Evolutionary conservation across 2,888 invertebrate genomes (phyloP).

Genomic region (Cryptosula pallasiana): DNA sequence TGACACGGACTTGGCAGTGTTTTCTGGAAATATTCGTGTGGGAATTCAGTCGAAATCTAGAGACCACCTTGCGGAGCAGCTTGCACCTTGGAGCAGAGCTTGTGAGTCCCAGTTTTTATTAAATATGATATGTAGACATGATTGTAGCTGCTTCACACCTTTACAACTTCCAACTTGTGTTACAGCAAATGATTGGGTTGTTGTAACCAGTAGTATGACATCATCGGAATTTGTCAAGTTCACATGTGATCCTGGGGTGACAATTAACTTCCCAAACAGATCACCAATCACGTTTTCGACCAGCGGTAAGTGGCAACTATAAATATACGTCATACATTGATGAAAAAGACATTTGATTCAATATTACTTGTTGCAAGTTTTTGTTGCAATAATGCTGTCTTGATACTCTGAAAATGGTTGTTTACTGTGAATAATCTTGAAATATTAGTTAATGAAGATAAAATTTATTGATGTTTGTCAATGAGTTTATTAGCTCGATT

Average conservation of each 20-base stretch:
- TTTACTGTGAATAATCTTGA: too few species aligned
- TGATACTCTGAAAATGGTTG: too few species aligned
- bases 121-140: neutral
- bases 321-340: too few species aligned
- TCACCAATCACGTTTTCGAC: neutral
- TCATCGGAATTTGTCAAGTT: neutral
- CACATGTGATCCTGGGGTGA: neutral
- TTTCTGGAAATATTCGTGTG: constrained; percentile 9
- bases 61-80: constrained; percentile 16
- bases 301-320: too few species aligned
- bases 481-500: too few species aligned
- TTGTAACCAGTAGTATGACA: constrained; percentile 15
- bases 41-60: neutral
- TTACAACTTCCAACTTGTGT: neutral
- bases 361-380: too few species aligned
- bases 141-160: too few species aligned
- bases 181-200: constrained; percentile 20
- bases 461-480: too few species aligned
- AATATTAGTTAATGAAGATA: too few species aligned
- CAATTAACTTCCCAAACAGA: neutral
- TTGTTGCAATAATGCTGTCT: too few species aligned
- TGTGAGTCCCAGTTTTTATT: neutral
- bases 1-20: neutral
- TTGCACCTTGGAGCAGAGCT: neutral
- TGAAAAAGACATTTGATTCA: too few species aligned